Evolutionary conservation across 2,888 invertebrate species (phyloP).

Genomic region (Phalera bucephala): DNA sequence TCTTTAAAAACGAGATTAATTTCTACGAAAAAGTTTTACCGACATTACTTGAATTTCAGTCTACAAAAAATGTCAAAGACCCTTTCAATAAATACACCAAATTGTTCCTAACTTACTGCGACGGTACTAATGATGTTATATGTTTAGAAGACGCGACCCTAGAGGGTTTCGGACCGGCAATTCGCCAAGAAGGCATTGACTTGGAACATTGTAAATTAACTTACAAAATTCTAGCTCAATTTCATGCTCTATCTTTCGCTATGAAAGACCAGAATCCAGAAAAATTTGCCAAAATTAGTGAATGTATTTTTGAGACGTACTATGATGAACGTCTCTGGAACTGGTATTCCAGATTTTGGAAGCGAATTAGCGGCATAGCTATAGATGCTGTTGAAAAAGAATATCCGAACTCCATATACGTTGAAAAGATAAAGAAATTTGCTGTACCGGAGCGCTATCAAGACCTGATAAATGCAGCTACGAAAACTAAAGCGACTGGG

Average conservation of each 20-base stretch:
- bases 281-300: constrained; percentile 66
- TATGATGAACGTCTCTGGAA: constrained; percentile 76
- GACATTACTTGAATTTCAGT: constrained; percentile 67
- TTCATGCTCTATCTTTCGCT: constrained; percentile 84
- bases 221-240: constrained; percentile 80
- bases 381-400: constrained; percentile 86
- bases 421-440: constrained; percentile 80
- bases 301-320: constrained; percentile 79
- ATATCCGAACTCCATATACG: constrained; percentile 83
- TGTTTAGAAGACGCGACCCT: constrained; percentile 80
- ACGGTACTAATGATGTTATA: constrained; percentile 81
- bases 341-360: constrained; percentile 84
- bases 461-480: constrained; percentile 68
- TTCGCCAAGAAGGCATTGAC: constrained; percentile 77
- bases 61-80: constrained; percentile 55
- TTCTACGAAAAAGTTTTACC: constrained; percentile 84
- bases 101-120: constrained; percentile 67
- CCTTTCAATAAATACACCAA: constrained; percentile 79
- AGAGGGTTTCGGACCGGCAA: constrained; percentile 65
- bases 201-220: constrained; percentile 73
- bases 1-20: constrained; percentile 87
- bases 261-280: constrained; percentile 80
- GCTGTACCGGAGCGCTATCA: constrained; percentile 76
- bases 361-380: constrained; percentile 75
- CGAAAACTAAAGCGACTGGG: constrained; percentile 60